Base-by-base conservation (phyloP, 2,113 vertebrate species). In the Alces alces region DNA sequence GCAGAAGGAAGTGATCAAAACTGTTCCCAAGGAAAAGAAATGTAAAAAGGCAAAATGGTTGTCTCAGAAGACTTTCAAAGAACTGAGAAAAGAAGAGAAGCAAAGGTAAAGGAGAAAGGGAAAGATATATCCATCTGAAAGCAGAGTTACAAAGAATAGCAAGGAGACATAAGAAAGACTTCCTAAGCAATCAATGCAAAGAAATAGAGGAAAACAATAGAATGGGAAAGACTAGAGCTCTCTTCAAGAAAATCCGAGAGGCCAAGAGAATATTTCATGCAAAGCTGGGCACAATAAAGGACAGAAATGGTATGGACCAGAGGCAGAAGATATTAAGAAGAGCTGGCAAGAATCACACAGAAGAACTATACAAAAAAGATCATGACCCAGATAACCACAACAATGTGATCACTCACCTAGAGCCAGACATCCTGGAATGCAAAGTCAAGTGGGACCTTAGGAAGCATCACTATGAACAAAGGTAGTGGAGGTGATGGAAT, bases 121-220 rank as follows among this genome's bases (percentile, higher is more conserved):
- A 58, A 58, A 27, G n/a, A 70, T 23, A 70, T 23, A 6, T 39
- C 19, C n/a, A 70, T 70, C n/a, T 70, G 66, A 70, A 39, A 39
- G 66, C 19, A 39, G n/a, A 70, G 19, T 70, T 39, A 10, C 10
- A 12, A 70, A 39, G 19, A 70, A 23, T 1, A 70, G n/a, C n/a
- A 23, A 70, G n/a, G n/a, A 70, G n/a, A 70, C 5, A 12, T 70
- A 70, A 70, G n/a, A 70, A 21, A 36, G n/a, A 11, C 19, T 39
- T 39, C n/a, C n/a, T 23, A 36, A 39, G 66, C 0, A 0, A 70
- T 12, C n/a, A 39, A 6, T 12, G 10, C n/a, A 70, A 39, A 70
- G 66, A 70, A 70, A 70, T 6, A 70, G 66, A 70, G n/a, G 66
- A 70, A 70, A 70, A 70, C n/a, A 70, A 70, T 12, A 70, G 66